Evolutionary conservation across 1,140 invertebrate species (phyloP).

Genomic region (Euglossa dilemma): DNA sequence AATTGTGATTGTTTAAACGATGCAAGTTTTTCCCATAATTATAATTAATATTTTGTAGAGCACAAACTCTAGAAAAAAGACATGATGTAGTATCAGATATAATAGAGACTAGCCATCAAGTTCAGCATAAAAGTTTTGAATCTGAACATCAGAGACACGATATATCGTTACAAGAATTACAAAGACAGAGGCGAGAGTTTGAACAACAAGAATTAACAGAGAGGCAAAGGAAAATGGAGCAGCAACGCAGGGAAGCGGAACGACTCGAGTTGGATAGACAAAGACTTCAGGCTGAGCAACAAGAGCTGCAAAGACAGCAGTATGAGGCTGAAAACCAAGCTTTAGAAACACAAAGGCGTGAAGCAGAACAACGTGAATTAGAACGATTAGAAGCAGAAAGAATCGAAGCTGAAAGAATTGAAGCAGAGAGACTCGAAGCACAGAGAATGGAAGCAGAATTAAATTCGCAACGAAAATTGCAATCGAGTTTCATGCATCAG

Average conservation of each 20-base stretch:
- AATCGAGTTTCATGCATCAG: slow-evolving; percentile 73
- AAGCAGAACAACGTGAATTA: slow-evolving; percentile 61
- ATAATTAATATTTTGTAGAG: slow-evolving; percentile 19
- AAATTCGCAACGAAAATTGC: slow-evolving; percentile 73
- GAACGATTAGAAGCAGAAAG: slow-evolving; percentile 65
- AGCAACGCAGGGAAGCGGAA: slow-evolving; percentile 67
- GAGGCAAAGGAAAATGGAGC: slow-evolving; percentile 66
- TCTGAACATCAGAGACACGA: slow-evolving; percentile 65
- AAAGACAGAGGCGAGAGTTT: slow-evolving; percentile 68
- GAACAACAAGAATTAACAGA: slow-evolving; percentile 63
- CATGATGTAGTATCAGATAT: slow-evolving; percentile 32
- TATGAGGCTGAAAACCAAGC: slow-evolving; percentile 59
- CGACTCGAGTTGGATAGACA: slow-evolving; percentile 69
- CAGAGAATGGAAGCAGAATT: slow-evolving; percentile 73
- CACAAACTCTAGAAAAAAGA: slow-evolving; percentile 40
- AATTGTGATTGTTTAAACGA: not conserved
- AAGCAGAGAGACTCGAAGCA: slow-evolving; percentile 66
- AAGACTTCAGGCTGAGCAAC: slow-evolving; percentile 61
- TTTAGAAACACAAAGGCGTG: slow-evolving; percentile 68
- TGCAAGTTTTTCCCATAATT: not conserved
- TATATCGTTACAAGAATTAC: slow-evolving; percentile 45
- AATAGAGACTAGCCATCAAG: slow-evolving; percentile 40
- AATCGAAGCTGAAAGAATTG: slow-evolving; percentile 63
- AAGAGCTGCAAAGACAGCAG: slow-evolving; percentile 55
- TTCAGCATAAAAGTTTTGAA: slow-evolving; percentile 71